Evolutionary conservation across 2,888 invertebrate species (phyloP).

Genomic region (Oligia latruncula): DNA sequence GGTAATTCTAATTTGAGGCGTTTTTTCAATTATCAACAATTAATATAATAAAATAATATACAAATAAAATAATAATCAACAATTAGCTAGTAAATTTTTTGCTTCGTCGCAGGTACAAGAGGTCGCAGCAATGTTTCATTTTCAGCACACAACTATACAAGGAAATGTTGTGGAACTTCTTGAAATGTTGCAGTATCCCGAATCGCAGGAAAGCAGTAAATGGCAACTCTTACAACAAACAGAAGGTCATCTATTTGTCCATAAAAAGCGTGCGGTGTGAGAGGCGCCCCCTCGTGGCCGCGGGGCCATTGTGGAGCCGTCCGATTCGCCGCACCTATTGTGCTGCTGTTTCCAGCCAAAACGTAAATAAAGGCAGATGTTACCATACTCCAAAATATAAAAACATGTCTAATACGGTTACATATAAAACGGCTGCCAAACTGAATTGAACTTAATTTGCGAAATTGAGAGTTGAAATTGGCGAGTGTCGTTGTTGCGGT

Average conservation of each 20-base stretch:
- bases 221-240: conserved; percentile 63
- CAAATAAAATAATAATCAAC: too few relatives aligned
- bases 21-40: too few relatives aligned
- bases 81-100: conserved; percentile 18
- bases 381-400: conserved; percentile 85
- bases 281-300: conserved; percentile 66
- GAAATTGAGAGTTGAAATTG: conserved; percentile 55
- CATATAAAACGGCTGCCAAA: conserved; percentile 54
- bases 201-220: conserved; percentile 43
- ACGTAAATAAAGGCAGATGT: conserved; percentile 90
- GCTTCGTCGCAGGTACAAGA: conserved; percentile 10
- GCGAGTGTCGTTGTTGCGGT: background rate
- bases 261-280: conserved; percentile 72
- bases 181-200: conserved; percentile 20
- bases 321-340: conserved; percentile 87
- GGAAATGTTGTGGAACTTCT: background rate
- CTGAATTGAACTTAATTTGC: conserved; percentile 64
- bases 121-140: background rate
- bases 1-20: conserved; percentile 18
- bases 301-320: conserved; percentile 79
- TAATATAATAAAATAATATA: too few relatives aligned
- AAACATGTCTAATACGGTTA: conserved; percentile 61
- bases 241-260: conserved; percentile 80
- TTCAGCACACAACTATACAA: background rate
- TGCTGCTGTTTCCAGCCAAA: conserved; percentile 86